phyloP scores from a whole-genome alignment of 2,797 vertebrate genomes.

The Alosa sapidissima region DNA sequence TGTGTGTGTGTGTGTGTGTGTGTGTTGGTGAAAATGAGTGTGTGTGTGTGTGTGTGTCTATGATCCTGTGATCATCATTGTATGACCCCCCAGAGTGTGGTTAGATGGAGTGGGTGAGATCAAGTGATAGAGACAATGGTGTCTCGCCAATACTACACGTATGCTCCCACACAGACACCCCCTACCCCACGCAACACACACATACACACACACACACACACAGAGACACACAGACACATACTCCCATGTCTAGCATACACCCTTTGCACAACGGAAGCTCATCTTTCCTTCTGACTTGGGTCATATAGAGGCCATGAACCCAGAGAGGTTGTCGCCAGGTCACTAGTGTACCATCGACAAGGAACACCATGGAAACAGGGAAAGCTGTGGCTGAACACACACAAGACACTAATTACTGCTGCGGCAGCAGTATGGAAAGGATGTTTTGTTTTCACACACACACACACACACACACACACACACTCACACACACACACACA shows the following conservation, averaged over 20 bases:
- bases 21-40: conserved; percentile 12
- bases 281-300: conserved; percentile 48
- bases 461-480: neutral
- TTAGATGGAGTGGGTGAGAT: conserved; percentile 49
- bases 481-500: neutral
- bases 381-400: neutral
- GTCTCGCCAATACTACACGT: conserved; percentile 42
- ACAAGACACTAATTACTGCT: neutral
- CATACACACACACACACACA: conserved; percentile 39
- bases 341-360: conserved; percentile 33
- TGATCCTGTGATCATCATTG: neutral
- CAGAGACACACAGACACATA: neutral
- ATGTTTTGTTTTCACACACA: neutral
- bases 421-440: neutral
- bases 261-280: conserved; percentile 50
- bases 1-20: conserved; percentile 4
- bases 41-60: neutral
- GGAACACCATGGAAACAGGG: conserved; percentile 11
- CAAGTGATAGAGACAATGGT: conserved; percentile 48
- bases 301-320: conserved; percentile 44
- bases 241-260: conserved; percentile 27
- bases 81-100: conserved; percentile 33
- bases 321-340: conserved; percentile 49
- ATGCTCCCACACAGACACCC: neutral
- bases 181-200: conserved; percentile 25